Percentiles rank a stretch among this genome's conserved stretches.
These are phyloP conservation scores for Alfaro cultratus DNA, from an alignment of 2,797 vertebrate species.

Conservation along the genomic window DNA sequence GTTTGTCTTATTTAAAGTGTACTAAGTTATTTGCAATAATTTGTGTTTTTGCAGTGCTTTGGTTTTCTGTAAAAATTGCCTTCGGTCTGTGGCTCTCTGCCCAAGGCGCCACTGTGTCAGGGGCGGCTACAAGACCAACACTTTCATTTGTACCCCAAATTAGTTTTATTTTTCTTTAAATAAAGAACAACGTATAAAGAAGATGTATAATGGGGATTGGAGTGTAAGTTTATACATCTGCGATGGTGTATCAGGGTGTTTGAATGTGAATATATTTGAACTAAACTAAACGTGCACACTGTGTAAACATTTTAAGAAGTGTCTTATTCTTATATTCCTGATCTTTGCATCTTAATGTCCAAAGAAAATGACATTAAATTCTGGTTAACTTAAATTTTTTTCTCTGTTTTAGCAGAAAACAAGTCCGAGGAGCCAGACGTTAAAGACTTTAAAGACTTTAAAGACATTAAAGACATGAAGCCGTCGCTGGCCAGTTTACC, in stretches of 20 bases:
- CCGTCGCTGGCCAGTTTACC: neutral
- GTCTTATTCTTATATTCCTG: neutral
- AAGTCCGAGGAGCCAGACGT: neutral
- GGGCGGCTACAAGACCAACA: neutral
- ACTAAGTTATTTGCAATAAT: no score
- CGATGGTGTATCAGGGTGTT: no score
- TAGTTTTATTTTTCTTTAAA: neutral
- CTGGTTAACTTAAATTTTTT: neutral
- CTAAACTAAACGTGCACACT: neutral
- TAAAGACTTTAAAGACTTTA: conserved; percentile 11
- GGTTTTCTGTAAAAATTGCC: neutral
- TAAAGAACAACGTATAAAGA: neutral
- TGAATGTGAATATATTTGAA: no score
- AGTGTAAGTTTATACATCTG: no score
- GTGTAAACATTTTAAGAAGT: neutral
- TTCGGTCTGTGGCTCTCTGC: neutral
- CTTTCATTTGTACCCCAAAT: neutral
- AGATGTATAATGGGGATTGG: no score
- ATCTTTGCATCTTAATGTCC: neutral
- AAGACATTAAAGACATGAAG: conserved; percentile 16
- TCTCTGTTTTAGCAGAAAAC: neutral
- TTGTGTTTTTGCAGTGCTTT: no score
- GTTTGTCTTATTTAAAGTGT: no score
- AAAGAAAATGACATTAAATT: neutral
- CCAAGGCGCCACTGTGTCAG: neutral